phyloP scores from a whole-genome alignment of 2,113 vertebrate species.

The Marcusenius ussheri region DNA sequence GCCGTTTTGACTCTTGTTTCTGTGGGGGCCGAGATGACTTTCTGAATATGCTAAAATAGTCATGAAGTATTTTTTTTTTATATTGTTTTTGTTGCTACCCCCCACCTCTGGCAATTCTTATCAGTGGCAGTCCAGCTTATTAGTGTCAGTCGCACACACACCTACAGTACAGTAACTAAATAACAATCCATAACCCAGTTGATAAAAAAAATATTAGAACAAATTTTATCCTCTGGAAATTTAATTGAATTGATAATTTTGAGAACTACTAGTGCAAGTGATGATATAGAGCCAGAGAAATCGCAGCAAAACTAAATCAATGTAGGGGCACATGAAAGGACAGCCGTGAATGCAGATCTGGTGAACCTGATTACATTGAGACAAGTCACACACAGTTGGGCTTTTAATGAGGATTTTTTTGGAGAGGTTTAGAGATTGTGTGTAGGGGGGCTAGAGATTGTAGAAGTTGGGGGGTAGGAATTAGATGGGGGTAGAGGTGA shows the following conservation, averaged over 20 bases:
- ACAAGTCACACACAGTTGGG: not conserved
- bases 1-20: too few species aligned
- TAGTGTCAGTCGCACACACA: not conserved
- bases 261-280: too few species aligned
- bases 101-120: not conserved
- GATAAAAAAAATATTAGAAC: not conserved
- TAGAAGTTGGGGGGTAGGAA: not conserved
- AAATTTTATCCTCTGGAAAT: too few species aligned
- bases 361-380: not conserved
- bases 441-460: not conserved
- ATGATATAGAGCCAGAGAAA: too few species aligned
- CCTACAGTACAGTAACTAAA: too few species aligned
- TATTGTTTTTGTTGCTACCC: not conserved
- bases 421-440: not conserved
- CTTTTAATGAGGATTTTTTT: not conserved
- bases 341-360: not conserved
- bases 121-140: not conserved
- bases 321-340: not conserved
- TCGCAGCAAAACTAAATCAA: too few species aligned
- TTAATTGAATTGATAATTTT: too few species aligned
- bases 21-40: too few species aligned
- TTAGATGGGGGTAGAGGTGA: not conserved
- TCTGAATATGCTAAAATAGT: too few species aligned
- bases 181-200: not conserved
- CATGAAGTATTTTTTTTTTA: too few species aligned